Evolutionary conservation across 2,888 invertebrate genomes (phyloP), one percentile per base, ranked within the genome.

Genomic region (Hemistola chrysoprasaria): DNA sequence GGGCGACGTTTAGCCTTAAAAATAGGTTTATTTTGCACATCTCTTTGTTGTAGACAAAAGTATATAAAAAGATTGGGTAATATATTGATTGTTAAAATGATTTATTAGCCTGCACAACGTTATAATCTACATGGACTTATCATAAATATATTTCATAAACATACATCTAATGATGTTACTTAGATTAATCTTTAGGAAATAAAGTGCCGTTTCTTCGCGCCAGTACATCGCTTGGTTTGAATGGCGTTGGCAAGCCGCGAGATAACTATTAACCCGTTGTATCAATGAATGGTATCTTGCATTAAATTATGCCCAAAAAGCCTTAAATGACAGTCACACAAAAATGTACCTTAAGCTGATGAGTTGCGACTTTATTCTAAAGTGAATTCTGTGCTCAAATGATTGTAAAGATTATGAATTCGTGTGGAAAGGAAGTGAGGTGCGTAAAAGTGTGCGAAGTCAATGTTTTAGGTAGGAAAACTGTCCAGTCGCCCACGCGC

Each of bases 261-360:
- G 78, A 80, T 78, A 80, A 84, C 82, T 84, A 84, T 83, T 79
- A 80, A 78, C 73, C 85, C 85, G 85, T 85, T 80, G 75, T 79
- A 79, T 86, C 77, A 85, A 85, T 86, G 85, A 84, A 84, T 83
- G 80, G 78, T 78, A 71, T 71, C 74, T 76, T n/a, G n/a, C 73
- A 68, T 68, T 63, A 57, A 56, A 69, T 65, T 67, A 66, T 65
- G 62, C 65, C 72, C 65, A 71, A 77, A 75, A 75, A 62, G 74
- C 56, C 68, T 72, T 67, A 71, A 66, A 69, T 53, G 62, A 33
- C 22, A 44, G 46, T 52, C 53, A 58, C 38, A 54, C 53, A 46
- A 75, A 70, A 62, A 50, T 71, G 53, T 56, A 57, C 67, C 65
- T 54, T 64, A 59, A 47, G 16, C 22, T 43, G 33, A 45, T 8